A percentile compares a stretch with the other conserved stretches of the same genome.
Conservation (phyloP, 2,888 invertebrate genomes). For the Muscina levida region DNA sequence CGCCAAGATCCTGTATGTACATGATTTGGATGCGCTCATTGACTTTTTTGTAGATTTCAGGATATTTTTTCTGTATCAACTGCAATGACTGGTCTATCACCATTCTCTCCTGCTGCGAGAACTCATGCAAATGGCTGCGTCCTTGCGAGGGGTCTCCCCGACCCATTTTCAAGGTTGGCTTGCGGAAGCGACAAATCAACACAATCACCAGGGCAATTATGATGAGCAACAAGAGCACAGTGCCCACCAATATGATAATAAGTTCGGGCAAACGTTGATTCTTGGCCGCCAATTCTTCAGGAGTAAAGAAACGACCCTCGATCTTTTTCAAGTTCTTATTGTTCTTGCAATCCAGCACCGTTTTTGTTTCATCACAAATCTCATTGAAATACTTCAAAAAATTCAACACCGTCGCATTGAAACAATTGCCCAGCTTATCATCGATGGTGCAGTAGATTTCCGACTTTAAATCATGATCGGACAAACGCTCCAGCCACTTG, state of each 20-base stretch:
- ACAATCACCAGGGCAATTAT: conserved; percentile 63
- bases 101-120: conserved; percentile 71
- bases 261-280: conserved; percentile 65
- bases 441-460: conserved; percentile 76
- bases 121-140: conserved; percentile 70
- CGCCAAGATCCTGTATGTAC: conserved; percentile 69
- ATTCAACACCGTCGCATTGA: conserved; percentile 75
- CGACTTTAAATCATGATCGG: conserved; percentile 75
- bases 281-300: conserved; percentile 71
- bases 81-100: conserved; percentile 73
- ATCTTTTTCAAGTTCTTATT: conserved; percentile 72
- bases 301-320: conserved; percentile 73
- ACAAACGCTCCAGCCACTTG: conserved; percentile 73
- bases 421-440: conserved; percentile 72
- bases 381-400: conserved; percentile 75
- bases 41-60: conserved; percentile 72
- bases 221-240: conserved; percentile 61
- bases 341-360: conserved; percentile 72
- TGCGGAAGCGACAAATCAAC: conserved; percentile 61
- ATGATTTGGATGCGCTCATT: conserved; percentile 71
- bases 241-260: conserved; percentile 66
- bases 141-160: conserved; percentile 48
- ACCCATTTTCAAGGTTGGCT: conserved; percentile 23
- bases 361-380: conserved; percentile 74
- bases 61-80: conserved; percentile 72